phyloP scores from a whole-genome alignment of 2,113 vertebrate genomes.

The Mus musculus region GRCm39 chr4:120551001-120551500 shows the following conservation, averaged over 20 bases:
- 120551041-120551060: neutral
- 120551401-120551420: neutral
- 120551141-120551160: slow-evolving; percentile 14
- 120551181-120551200: neutral
- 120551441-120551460: neutral
- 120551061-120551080: neutral
- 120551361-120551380: neutral
- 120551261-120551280: neutral
- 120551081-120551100: neutral
- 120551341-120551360: neutral
- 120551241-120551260: neutral
- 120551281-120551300: slow-evolving; percentile 27
- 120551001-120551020: neutral
- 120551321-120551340: slow-evolving; percentile 25
- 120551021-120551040: neutral
- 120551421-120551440: neutral
- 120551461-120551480: neutral
- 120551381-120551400: neutral
- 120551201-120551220: neutral
- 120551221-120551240: neutral
- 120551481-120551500: neutral
- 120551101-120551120: slow-evolving; percentile 1
- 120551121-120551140: slow-evolving; percentile 36
- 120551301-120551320: neutral
- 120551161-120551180: neutral